Evolutionary conservation across 64 coral and sea anemone genomes (phyloP), one percentile per base, ranked within the genome.

Genomic region (Porites australiensis): DNA sequence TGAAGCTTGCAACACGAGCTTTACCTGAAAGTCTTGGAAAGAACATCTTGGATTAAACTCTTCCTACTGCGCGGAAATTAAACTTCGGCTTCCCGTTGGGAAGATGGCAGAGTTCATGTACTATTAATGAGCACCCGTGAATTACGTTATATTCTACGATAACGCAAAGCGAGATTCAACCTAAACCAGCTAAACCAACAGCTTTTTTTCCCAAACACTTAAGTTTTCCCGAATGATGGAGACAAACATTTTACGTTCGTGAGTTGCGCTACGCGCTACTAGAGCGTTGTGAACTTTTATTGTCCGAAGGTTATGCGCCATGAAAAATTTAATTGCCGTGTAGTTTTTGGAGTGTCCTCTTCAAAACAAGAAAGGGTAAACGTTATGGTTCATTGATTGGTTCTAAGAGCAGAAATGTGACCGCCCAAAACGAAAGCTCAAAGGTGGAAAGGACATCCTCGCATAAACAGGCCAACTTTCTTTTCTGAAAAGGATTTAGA

Each of bases 301-400:
- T 84, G 81, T 84, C 46, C 50, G n/a, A 67, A 68, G 66, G 81
- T 68, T 45, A 84, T 63, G 44, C 21, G 63, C 81, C 81, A 63
- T 84, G 27, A 68, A 84, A 84, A 37, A 37, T 37, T 37, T 37
- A 37, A 69, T 67, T 53, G 18, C 62, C 61, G 46, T 84, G 61
- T 66, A 67, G 11, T 50, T 84, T 9, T 11, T 67, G 43, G 20
- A 83, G 81, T 50, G 9, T 53, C 81, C 45, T 68, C 46, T 84
- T 83, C 5, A 83, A 18, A 83, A 58, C 53, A 49, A 50, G 37
- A 19, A 65, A 84, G 57, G 23, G 8, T 19, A 15, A 69, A 84
- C 15, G 20, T 68, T 19, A 70, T 11, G 81, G 81, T 19, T 84
- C 81, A 84, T 0, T 68, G 5, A 21, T 4, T 69, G 27, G 27